These are phyloP conservation scores for Aporrectodea caliginosa DNA, from an alignment of 1,140 invertebrate species.

Conservation along the genomic window DNA sequence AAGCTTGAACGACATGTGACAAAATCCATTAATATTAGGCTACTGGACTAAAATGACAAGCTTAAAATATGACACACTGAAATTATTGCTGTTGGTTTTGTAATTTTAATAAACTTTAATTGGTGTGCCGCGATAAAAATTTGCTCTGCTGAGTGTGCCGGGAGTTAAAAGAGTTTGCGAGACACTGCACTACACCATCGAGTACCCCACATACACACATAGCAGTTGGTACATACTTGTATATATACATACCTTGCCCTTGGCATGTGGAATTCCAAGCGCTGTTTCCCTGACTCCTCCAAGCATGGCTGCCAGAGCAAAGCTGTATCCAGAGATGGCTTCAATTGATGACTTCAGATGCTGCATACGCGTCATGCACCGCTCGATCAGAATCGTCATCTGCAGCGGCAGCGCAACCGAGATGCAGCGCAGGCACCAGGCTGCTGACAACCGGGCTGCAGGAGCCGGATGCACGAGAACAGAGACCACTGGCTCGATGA, in stretches of 20 bases:
- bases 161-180: too few species aligned
- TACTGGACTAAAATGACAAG: too few species aligned
- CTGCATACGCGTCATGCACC: conserved; percentile 65
- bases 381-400: conserved; percentile 85
- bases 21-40: too few species aligned
- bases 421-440: conserved; percentile 76
- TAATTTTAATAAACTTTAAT: too few species aligned
- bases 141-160: too few species aligned
- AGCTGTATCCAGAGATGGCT: conserved; percentile 89
- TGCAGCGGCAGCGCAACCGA: conserved; percentile 83
- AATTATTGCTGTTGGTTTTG: too few species aligned
- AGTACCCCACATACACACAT: too few species aligned
- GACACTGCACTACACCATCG: too few species aligned
- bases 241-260: conserved; percentile 85
- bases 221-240: too few species aligned
- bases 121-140: too few species aligned
- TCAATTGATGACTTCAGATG: conserved; percentile 85
- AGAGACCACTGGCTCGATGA: conserved; percentile 67
- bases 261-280: conserved; percentile 88
- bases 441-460: conserved; percentile 83
- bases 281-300: conserved; percentile 86
- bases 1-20: too few species aligned
- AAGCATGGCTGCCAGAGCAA: conserved; percentile 84
- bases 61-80: too few species aligned
- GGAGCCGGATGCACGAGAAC: conserved; percentile 88